Percentiles rank a stretch among this genome's conserved stretches.
Evolutionary conservation across 2,888 invertebrate species (phyloP).

Genomic region (Eubasilissa splendida): DNA sequence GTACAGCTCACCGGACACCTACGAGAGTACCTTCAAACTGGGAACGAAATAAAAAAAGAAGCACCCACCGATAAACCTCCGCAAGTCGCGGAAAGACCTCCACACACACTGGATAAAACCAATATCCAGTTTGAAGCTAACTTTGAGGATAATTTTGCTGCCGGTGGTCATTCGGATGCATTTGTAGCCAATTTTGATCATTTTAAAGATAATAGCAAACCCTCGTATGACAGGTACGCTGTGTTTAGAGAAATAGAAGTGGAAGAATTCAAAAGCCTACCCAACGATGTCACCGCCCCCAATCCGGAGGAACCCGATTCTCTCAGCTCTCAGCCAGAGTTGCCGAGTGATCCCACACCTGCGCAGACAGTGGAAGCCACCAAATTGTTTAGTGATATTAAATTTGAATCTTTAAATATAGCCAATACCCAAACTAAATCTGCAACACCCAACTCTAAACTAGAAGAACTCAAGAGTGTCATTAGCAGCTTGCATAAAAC

Average conservation of each 20-base stretch:
- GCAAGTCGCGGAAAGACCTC: conserved; percentile 52
- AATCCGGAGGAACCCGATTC: conserved; percentile 65
- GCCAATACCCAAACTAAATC: conserved; percentile 21
- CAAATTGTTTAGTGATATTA: conserved; percentile 41
- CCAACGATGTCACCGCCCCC: conserved; percentile 59
- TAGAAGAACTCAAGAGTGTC: conserved; percentile 59
- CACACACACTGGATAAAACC: conserved; percentile 46
- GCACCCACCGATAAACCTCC: conserved; percentile 67
- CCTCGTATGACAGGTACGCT: conserved; percentile 86
- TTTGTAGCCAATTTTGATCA: conserved; percentile 82
- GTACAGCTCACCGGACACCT: conserved; percentile 89
- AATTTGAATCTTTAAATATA: conserved; percentile 48
- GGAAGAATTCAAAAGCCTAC: conserved; percentile 76
- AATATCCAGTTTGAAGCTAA: conserved; percentile 69
- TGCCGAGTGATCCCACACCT: conserved; percentile 53
- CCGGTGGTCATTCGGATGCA: conserved; percentile 61
- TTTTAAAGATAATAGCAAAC: conserved; percentile 66
- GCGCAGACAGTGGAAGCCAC: conserved; percentile 22
- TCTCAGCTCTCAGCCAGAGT: conserved; percentile 57
- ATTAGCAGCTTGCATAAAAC: conserved; percentile 56
- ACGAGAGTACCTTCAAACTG: conserved; percentile 73
- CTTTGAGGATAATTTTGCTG: conserved; percentile 78
- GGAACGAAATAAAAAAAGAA: conserved; percentile 64
- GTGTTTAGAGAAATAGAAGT: conserved; percentile 90
- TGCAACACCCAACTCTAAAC: conserved; percentile 48